Conservation (phyloP, 2,113 vertebrate species). For the Bucco capensis region DNA sequence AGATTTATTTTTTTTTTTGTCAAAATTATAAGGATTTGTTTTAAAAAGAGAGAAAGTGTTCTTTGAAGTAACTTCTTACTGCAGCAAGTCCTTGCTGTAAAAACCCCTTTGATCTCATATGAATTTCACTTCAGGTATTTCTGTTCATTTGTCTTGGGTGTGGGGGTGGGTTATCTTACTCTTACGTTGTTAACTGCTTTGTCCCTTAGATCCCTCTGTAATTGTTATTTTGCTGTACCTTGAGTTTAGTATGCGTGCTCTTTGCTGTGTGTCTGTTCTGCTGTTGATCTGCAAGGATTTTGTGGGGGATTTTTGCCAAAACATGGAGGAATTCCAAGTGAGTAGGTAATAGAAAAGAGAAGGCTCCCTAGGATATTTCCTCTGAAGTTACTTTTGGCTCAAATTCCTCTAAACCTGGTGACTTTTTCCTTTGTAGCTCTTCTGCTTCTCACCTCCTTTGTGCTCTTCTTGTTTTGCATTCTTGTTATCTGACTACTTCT, state of each 20-base stretch:
- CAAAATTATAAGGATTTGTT: not conserved
- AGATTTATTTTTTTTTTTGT: not conserved
- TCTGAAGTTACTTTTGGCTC: constrained; percentile 39
- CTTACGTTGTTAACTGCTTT: not conserved
- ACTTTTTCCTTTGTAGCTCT: not conserved
- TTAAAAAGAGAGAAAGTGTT: not conserved
- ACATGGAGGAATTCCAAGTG: not conserved
- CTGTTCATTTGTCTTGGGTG: not conserved
- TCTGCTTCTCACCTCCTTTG: constrained; percentile 17
- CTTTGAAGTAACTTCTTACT: constrained; percentile 13
- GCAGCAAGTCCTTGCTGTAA: not conserved
- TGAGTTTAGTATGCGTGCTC: not conserved
- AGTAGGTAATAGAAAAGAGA: not conserved
- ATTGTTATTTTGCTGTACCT: not conserved
- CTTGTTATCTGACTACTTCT: not conserved
- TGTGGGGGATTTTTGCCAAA: not conserved
- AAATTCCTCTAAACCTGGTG: constrained; percentile 35
- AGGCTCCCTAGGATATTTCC: constrained; percentile 44
- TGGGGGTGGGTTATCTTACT: not conserved
- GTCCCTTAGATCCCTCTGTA: not conserved
- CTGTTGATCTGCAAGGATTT: not conserved
- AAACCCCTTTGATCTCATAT: not conserved
- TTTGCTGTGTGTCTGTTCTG: not conserved
- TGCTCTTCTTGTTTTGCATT: not conserved
- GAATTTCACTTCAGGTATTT: not conserved